Percentiles rank a stretch among this genome's conserved stretches.
These are phyloP conservation scores for Cetoscarus ocellatus DNA, from an alignment of 2,797 vertebrate genomes.

Conservation along the genomic window DNA sequence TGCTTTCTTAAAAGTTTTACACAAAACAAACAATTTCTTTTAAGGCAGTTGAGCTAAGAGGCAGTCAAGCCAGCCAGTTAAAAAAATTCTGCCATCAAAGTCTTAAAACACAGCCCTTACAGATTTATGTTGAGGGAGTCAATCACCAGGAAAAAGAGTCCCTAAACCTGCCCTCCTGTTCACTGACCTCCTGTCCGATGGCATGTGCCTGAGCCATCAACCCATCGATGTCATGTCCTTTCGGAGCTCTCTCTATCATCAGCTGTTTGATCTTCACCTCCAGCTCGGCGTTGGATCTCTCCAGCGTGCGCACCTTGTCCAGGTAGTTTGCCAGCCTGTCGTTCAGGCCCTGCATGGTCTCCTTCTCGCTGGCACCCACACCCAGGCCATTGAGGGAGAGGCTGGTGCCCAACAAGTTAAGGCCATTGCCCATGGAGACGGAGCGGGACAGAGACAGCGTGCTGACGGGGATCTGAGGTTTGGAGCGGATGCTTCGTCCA, in stretches of 20 bases:
- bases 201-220: slow-evolving; percentile 85
- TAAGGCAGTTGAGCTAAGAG: no score
- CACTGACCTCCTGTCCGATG: slow-evolving; percentile 84
- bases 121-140: no score
- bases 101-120: no score
- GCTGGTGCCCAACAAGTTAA: slow-evolving; percentile 72
- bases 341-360: slow-evolving; percentile 87
- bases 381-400: slow-evolving; percentile 71
- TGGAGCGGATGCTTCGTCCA: slow-evolving; percentile 76
- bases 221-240: slow-evolving; percentile 81
- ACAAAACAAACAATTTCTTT: no score
- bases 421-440: slow-evolving; percentile 79
- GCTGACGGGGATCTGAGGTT: slow-evolving; percentile 68
- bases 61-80: no score
- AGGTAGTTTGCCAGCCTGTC: slow-evolving; percentile 86
- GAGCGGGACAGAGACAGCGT: slow-evolving; percentile 75
- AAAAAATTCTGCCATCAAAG: no score
- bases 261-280: slow-evolving; percentile 86
- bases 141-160: not conserved
- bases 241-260: slow-evolving; percentile 81
- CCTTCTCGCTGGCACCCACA: slow-evolving; percentile 77
- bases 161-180: not conserved
- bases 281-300: slow-evolving; percentile 85
- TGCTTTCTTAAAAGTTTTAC: no score
- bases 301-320: slow-evolving; percentile 85